Base-by-base conservation (phyloP, 35 echinoderm and acorn worm species). In the Hemicentrotus pulcherrimus region DNA sequence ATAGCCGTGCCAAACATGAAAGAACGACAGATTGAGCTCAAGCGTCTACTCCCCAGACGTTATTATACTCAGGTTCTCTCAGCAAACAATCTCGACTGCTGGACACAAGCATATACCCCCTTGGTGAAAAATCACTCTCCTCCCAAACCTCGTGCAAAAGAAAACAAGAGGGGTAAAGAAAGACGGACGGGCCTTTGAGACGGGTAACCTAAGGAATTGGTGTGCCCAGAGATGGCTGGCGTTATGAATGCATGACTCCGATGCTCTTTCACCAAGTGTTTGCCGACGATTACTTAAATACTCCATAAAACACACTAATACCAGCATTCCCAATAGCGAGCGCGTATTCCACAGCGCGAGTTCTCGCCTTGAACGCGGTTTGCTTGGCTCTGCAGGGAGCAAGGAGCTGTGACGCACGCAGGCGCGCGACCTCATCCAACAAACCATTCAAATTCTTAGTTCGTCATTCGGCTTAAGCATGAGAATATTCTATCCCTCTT, bases 1-100 rank as follows among this genome's bases (percentile, higher is more conserved):
- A 78, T 78, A 78, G 65, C 65, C 65, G 65, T 78, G 65, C 65
- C 65, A 18, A 58, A 93, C 91, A 46, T 47, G 78, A 96, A 96
- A 94, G 70, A 47, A 58, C 94, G 96, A 88, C 96, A 96, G 96
- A 94, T 96, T 96, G 96, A 85, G 85, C 9, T 15, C 91, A 52
- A 92, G 50, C 70, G 94, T 31, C 47, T 58, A 45, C 52, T 86
- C 41, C 87, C 46, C 86, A 94, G 86, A 92, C 70, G 28, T 48
- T 88, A 96, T 96, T 96, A 96, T 96, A 48, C 33, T 88, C 96
- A 96, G 46, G 91, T 96, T 96, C 88, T 88, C 60, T 95, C 41
- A 94, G 94, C 93, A 96, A 96, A 96, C 96, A 96, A 46, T 46
- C 28, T 30, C 94, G 93, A 91, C 47, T 91, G 45, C 48, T 86